A percentile compares a stretch with the other conserved stretches of the same genome.
These are phyloP conservation scores for Leptodactylus fallax DNA, from an alignment of 2,797 vertebrate species.

Conservation along the genomic window DNA sequence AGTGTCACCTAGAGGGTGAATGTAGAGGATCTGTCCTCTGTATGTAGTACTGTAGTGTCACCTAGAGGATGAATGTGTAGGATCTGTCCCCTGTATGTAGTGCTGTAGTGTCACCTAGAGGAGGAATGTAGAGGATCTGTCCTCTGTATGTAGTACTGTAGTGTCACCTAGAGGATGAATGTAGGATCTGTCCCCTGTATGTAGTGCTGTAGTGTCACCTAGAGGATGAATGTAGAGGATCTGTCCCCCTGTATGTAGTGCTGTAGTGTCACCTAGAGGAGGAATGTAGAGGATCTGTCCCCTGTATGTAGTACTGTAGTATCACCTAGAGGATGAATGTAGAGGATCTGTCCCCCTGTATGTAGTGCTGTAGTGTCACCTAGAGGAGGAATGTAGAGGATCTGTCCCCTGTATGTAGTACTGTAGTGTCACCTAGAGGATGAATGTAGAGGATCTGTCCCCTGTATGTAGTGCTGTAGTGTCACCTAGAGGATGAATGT, in stretches of 20 bases:
- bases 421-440: neutral
- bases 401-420: neutral
- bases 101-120: too few relatives aligned
- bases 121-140: too few relatives aligned
- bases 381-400: too few relatives aligned
- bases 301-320: neutral
- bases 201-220: neutral
- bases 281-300: too few relatives aligned
- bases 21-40: too few relatives aligned
- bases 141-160: neutral
- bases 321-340: neutral
- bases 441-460: neutral
- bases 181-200: too few relatives aligned
- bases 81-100: too few relatives aligned
- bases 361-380: too few relatives aligned
- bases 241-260: neutral
- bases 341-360: neutral
- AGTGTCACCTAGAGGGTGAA: neutral
- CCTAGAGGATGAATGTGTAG: too few relatives aligned
- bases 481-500: neutral
- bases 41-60: neutral
- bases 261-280: neutral
- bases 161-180: neutral
- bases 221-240: neutral
- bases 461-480: neutral